These are phyloP conservation scores for Sinhomidia bicolor DNA, from an alignment of 2,888 invertebrate species.

Conservation along the genomic window DNA sequence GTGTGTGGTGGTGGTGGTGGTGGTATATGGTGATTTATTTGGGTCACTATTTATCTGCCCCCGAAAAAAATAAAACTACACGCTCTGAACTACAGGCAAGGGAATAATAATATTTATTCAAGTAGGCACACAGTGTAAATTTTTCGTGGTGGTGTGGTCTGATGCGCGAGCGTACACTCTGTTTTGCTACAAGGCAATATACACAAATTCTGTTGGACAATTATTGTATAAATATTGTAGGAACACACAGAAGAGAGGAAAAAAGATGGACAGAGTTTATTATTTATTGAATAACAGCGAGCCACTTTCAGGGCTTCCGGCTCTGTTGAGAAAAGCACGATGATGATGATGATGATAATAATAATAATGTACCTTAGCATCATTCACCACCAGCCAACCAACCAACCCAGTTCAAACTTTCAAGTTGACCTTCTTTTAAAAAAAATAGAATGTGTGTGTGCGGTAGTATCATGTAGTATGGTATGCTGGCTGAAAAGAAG, in stretches of 20 bases:
- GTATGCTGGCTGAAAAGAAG: not conserved
- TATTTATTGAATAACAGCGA: conserved; percentile 27
- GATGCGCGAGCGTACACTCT: not conserved
- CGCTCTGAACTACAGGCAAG: no score
- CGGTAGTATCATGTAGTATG: not conserved
- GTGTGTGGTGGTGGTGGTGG: no score
- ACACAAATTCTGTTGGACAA: not conserved
- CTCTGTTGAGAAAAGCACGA: not conserved
- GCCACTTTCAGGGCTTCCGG: not conserved
- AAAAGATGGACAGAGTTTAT: not conserved
- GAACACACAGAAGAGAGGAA: not conserved
- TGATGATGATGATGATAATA: no score
- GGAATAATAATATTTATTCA: no score
- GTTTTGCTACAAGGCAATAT: not conserved
- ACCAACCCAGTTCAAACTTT: no score
- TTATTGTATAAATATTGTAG: not conserved
- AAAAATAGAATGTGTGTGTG: not conserved
- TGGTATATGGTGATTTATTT: not conserved
- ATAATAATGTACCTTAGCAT: no score
- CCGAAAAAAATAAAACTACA: not conserved
- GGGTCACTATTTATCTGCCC: conserved; percentile 5
- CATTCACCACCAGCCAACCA: no score
- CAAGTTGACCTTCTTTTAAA: not conserved
- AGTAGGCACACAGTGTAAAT: not conserved
- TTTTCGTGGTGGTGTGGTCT: not conserved